Base-by-base conservation (phyloP, 2,797 vertebrate species). In the Epinephelus coioides region DNA sequence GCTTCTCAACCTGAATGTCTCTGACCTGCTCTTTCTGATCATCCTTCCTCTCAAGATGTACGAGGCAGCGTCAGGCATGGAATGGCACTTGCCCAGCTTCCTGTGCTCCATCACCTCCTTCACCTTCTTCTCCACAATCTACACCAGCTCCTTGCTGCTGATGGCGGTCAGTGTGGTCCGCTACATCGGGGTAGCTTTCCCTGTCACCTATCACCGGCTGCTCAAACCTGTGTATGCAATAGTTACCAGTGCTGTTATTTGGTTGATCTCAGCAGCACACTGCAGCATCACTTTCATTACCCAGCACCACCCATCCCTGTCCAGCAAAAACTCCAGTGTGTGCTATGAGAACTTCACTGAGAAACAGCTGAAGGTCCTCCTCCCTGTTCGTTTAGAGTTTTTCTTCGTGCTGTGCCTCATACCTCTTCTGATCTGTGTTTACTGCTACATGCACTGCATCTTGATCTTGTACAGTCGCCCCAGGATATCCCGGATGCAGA, bases 101-200 rank as follows among this genome's bases (percentile, higher is more conserved):
- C 8, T 96, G 46, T 97, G 97, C 57, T 92, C 95, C 0, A n/a
- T 97, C 62, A 93, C 90, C 0, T 75, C 90, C 18, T 97, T 95
- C 27, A 87, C 82, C 63, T 97, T 96, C 80, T 97, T 94, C 91
- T 95, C 92, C 78, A 96, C 96, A 57, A 96, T 97, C 89, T 97
- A 97, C 86, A 95, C 95, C 86, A 97, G 96, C 91, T 94, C 95
- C 1, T 86, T 97, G 75, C 89, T 97, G 54, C 92, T 98, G 82
- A 96, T 94, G 0, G 95, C 95, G 0, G 88, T 97, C 73, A 96
- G 96, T 2, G 78, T 97, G 0, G 94, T 97, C 8, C 94, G 97
- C 5, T 97, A 96, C 67, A 78, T 97, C 0, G 95, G 87, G 0
- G 93, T 95, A 3, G 95, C 92, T 1, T 96, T 92, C 70, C 97